phyloP scores from a whole-genome alignment of 2,888 invertebrate species.

The Hedya salicella region DNA sequence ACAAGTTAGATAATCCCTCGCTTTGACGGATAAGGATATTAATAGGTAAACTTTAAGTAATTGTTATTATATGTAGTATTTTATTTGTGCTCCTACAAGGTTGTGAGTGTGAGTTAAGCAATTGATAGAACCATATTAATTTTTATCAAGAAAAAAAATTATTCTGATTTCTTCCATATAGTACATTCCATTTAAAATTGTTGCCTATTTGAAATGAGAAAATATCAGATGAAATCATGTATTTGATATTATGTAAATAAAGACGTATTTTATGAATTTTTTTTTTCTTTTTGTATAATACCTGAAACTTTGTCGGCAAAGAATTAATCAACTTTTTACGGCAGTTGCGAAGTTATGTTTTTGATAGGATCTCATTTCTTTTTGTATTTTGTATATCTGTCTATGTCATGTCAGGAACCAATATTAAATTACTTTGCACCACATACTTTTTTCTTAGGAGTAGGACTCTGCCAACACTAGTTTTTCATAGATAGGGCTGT shows the following conservation, averaged over 20 bases:
- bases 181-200: slow-evolving; percentile 27
- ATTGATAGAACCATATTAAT: slow-evolving; percentile 11
- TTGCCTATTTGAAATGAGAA: background rate
- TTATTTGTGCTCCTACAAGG: slow-evolving; percentile 23
- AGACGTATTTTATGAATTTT: slow-evolving; percentile 22
- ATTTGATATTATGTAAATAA: slow-evolving; percentile 15
- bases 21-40: background rate
- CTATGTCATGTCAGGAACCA: too few relatives aligned
- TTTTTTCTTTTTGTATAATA: background rate
- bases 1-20: background rate
- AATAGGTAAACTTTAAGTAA: background rate
- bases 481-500: too few relatives aligned
- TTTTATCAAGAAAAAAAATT: background rate
- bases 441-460: too few relatives aligned
- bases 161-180: slow-evolving; percentile 24
- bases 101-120: slow-evolving; percentile 36
- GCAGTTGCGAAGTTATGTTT: too few relatives aligned
- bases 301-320: too few relatives aligned
- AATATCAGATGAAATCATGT: slow-evolving; percentile 5
- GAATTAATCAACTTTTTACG: too few relatives aligned
- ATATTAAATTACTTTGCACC: too few relatives aligned
- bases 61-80: slow-evolving; percentile 1
- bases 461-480: too few relatives aligned
- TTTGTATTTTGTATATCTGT: too few relatives aligned
- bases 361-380: too few relatives aligned